phyloP scores from a whole-genome alignment of 2,888 invertebrate genomes.

The Drosophila pegasa region DNA sequence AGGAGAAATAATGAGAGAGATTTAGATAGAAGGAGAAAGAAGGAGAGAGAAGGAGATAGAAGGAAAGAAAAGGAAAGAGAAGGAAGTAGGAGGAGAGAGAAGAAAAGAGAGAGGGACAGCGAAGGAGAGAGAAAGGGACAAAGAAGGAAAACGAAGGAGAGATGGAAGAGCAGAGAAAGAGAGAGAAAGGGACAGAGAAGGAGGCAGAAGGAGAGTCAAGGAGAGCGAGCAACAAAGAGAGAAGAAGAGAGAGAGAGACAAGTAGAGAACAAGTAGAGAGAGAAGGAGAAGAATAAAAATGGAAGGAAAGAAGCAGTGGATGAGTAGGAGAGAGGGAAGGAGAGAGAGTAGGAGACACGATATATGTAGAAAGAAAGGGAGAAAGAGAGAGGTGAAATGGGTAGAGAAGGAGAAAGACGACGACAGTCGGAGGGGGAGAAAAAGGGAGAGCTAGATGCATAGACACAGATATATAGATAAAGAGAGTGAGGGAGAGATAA shows the following conservation, averaged over 20 bases:
- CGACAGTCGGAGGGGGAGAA: too few species aligned
- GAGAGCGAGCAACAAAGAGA: too few species aligned
- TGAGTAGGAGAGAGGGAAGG: too few species aligned
- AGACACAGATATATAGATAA: too few species aligned
- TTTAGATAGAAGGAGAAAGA: too few species aligned
- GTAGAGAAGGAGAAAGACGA: not conserved
- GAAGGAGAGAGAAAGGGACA: not conserved
- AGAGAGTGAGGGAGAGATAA: not conserved
- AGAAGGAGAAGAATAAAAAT: too few species aligned
- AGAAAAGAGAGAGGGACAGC: not conserved
- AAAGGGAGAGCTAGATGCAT: too few species aligned
- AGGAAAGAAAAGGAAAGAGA: not conserved
- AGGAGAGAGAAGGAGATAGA: not conserved
- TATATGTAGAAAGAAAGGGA: too few species aligned
- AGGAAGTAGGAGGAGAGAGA: not conserved
- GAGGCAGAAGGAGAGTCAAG: not conserved
- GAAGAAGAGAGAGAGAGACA: not conserved
- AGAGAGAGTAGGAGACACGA: too few species aligned
- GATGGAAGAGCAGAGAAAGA: not conserved
- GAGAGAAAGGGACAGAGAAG: not conserved
- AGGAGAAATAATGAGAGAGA: not conserved
- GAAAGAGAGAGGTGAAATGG: not conserved
- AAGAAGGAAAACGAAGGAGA: not conserved
- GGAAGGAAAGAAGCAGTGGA: too few species aligned
- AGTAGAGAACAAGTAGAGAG: too few species aligned